Evolutionary conservation across 2,113 vertebrate species (phyloP), one percentile per base, ranked within the genome.

Genomic region (Perca schrenkii): DNA sequence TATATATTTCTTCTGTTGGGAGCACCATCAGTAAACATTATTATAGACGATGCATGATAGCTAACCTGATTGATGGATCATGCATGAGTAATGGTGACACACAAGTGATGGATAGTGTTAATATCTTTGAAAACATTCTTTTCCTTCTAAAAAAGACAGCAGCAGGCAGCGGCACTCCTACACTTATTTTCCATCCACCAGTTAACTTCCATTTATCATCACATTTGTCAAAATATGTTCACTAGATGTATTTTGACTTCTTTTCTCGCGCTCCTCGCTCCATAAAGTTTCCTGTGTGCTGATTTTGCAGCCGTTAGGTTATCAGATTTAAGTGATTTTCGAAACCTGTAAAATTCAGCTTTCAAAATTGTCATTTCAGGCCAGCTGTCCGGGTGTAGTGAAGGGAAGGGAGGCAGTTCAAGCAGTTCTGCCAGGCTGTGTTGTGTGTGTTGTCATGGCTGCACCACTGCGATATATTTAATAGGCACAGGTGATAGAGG

Each of bases 81-180:
- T 84, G 86, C 77, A 78, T 91, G 88, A 91, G 91, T 83, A 79
- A 86, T 82, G 81, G 56, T 85, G 89, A 91, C 90, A 84, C 73
- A 3, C 52, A 78, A 79, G 89, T 93, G 93, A 94, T 93, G 92
- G 92, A 93, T 93, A 79, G 90, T 82, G 80, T 91, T 93, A 93
- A 94, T 94, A 93, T 86, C 89, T 82, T 61, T 82, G 72, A 82
- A 92, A 87, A 86, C 77, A 75, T 87, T 85, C 80, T 22, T 47
- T 52, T 57, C 43, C 72, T 65, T 68, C 58, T 82, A 46, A 80
- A 92, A 74, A 70, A 79, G 82, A 81, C 69, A 40, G 86, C 69
- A 67, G 69, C 76, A 78, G 60, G 69, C 84, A 28, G 31, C 62
- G 8, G 28, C 53, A 34, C 62, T 57, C 73, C 76, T 43, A 65